Percentiles rank a stretch among this genome's conserved stretches.
Conservation (phyloP, 2,797 vertebrate genomes). For the Semotilus atromaculatus region DNA sequence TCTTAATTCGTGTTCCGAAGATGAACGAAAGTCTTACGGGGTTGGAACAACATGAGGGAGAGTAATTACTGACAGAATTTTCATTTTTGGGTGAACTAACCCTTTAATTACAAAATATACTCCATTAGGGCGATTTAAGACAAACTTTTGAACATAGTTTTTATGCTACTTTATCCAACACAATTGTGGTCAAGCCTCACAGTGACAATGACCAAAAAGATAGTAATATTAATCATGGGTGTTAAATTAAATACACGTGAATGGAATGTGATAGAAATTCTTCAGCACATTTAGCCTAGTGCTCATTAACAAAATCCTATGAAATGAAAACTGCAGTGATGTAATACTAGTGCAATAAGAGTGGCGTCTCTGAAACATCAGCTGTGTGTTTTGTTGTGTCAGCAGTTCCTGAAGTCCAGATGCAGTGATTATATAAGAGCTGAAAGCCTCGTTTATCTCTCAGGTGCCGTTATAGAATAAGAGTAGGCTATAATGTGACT, state of each 20-base stretch:
- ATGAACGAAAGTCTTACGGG: no score
- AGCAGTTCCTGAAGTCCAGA: slow-evolving; percentile 8
- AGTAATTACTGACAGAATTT: no score
- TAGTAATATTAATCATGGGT: no score
- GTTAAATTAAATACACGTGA: background rate
- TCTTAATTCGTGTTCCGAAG: no score
- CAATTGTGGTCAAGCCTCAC: background rate
- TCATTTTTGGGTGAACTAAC: no score
- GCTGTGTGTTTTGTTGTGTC: background rate
- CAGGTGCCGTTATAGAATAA: slow-evolving; percentile 3
- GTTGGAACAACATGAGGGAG: no score
- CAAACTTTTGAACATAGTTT: background rate
- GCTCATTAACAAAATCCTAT: background rate
- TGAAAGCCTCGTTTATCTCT: background rate
- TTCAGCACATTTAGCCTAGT: background rate
- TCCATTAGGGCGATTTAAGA: no score
- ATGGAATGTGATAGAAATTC: background rate
- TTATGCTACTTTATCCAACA: background rate
- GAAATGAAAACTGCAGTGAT: background rate
- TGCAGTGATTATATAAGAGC: slow-evolving; percentile 7
- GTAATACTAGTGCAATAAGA: background rate
- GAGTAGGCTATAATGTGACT: background rate
- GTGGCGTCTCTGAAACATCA: background rate
- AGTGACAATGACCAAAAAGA: no score
- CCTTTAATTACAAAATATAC: background rate